Conservation (phyloP, 2,113 vertebrate genomes). For the Sceloporus undulatus region DNA sequence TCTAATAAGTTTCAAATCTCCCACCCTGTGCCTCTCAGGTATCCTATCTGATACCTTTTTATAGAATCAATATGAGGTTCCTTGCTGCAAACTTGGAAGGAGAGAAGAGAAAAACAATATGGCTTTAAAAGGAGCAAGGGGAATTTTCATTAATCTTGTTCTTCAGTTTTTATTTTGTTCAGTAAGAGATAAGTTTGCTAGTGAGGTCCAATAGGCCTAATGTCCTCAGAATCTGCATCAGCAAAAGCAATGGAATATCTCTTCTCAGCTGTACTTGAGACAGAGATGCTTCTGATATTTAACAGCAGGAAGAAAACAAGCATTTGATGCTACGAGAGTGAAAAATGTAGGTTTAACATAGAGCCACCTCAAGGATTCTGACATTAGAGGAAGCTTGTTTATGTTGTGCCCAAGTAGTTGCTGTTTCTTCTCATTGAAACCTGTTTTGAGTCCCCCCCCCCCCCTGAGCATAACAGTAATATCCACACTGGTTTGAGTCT, state of each 20-base stretch:
- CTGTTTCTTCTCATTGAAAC: too few relatives aligned
- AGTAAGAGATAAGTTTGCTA: neutral
- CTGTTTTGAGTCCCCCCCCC: too few relatives aligned
- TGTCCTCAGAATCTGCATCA: neutral
- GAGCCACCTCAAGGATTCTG: neutral
- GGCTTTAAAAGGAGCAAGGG: neutral
- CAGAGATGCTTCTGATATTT: neutral
- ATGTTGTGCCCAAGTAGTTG: too few relatives aligned
- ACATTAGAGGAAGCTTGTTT: neutral
- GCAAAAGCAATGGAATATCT: neutral
- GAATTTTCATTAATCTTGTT: neutral
- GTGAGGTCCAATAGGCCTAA: neutral
- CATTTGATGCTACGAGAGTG: too few relatives aligned
- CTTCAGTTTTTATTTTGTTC: neutral
- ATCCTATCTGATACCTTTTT: neutral
- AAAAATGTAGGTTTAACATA: neutral
- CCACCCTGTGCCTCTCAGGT: neutral
- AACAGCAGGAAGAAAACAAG: neutral
- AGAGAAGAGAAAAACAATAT: neutral
- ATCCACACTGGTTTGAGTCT: too few relatives aligned
- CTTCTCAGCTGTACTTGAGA: neutral
- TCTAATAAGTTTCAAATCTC: constrained; percentile 22
- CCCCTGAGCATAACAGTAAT: too few relatives aligned
- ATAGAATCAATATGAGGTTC: constrained; percentile 19
- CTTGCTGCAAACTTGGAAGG: constrained; percentile 8